Conservation (phyloP, 2,888 invertebrate genomes). For the Mesodorylaimus sp. region DNA sequence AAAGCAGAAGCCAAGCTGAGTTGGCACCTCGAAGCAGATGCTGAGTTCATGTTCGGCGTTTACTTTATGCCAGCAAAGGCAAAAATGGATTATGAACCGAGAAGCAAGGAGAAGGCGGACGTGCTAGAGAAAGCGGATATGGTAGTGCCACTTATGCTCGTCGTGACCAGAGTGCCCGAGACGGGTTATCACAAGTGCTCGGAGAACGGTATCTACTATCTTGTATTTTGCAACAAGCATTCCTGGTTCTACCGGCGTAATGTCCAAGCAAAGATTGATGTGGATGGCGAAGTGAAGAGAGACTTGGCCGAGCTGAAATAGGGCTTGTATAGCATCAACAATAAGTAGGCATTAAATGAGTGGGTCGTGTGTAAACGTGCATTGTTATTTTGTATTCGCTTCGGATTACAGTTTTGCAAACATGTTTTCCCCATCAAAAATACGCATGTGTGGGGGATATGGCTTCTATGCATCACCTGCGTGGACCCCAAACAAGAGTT, state of each 20-base stretch:
- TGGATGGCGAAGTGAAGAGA: too few species aligned
- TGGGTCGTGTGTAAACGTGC: too few species aligned
- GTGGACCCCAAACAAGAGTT: too few species aligned
- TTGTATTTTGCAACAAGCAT: constrained; percentile 24
- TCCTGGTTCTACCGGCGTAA: constrained; percentile 19
- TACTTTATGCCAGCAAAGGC: too few species aligned
- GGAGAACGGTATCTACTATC: constrained; percentile 16
- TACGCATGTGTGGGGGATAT: too few species aligned
- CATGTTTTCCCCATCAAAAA: too few species aligned
- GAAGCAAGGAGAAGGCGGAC: constrained; percentile 14
- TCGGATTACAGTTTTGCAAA: too few species aligned
- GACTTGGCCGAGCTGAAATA: too few species aligned
- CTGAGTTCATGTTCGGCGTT: constrained; percentile 25
- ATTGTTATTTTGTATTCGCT: too few species aligned
- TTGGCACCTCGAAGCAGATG: constrained; percentile 26
- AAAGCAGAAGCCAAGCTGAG: constrained; percentile 21
- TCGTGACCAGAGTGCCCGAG: constrained; percentile 27
- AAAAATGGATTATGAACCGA: not conserved
- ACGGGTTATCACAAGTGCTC: constrained; percentile 16
- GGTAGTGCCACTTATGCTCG: constrained; percentile 25
- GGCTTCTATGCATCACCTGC: too few species aligned
- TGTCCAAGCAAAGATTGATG: constrained; percentile 3
- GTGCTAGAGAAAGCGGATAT: constrained; percentile 19
- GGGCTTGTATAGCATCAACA: too few species aligned
- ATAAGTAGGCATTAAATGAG: too few species aligned